Conservation (phyloP, 2,888 invertebrate genomes). For the Drosophila leonis region DNA sequence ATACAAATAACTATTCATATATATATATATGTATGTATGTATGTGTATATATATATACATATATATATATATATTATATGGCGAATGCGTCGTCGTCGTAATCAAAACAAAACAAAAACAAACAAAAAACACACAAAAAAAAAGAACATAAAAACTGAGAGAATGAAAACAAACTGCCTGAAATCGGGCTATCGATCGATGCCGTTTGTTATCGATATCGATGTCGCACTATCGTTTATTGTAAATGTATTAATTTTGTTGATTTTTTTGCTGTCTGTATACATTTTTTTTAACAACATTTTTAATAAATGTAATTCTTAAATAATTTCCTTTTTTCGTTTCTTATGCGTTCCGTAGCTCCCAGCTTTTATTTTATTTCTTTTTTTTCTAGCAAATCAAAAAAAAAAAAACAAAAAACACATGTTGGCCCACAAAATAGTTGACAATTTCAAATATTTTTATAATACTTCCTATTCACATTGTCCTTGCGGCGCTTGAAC, state of each 20-base stretch:
- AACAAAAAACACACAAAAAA: slow-evolving; percentile 7
- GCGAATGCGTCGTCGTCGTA: slow-evolving; percentile 58
- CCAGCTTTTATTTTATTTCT: background rate
- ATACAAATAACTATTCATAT: slow-evolving; percentile 40
- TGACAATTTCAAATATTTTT: background rate
- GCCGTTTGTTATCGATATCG: slow-evolving; percentile 72
- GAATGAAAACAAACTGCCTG: slow-evolving; percentile 24
- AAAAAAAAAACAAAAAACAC: too few relatives aligned
- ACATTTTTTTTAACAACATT: slow-evolving; percentile 80
- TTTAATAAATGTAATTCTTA: slow-evolving; percentile 82
- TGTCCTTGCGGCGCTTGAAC: slow-evolving; percentile 1
- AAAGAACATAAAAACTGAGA: slow-evolving; percentile 6
- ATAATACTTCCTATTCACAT: background rate
- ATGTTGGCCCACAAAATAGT: background rate
- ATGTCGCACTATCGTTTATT: slow-evolving; percentile 78
- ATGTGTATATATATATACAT: slow-evolving; percentile 5
- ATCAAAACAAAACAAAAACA: slow-evolving; percentile 26
- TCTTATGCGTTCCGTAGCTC: slow-evolving; percentile 2
- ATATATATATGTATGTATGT: slow-evolving; percentile 17
- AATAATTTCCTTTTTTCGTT: slow-evolving; percentile 54
- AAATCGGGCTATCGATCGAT: slow-evolving; percentile 46
- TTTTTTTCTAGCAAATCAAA: slow-evolving; percentile 3
- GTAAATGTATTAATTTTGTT: slow-evolving; percentile 81
- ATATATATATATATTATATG: slow-evolving; percentile 31
- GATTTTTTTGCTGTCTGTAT: slow-evolving; percentile 82